A percentile compares a stretch with the other conserved stretches of the same genome.
Evolutionary conservation across 2,797 vertebrate species (phyloP).

Genomic region (Gorsachius magnificus): DNA sequence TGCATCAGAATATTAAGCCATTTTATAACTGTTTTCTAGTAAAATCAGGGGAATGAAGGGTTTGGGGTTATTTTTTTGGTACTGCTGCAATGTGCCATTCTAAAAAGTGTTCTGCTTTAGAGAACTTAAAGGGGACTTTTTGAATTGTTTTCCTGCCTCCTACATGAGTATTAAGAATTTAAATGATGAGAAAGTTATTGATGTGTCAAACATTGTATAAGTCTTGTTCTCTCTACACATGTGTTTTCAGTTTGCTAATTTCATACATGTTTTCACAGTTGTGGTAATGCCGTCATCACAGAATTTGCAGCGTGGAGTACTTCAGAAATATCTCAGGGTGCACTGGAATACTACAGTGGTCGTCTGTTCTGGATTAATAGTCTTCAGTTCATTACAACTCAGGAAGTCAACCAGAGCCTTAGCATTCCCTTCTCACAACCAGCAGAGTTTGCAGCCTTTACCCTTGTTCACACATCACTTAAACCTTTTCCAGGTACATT

Average conservation of each 20-base stretch:
- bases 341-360: constrained; percentile 75
- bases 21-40: background rate
- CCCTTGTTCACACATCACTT: constrained; percentile 71
- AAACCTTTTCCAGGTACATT: constrained; percentile 79
- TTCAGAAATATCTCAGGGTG: constrained; percentile 70
- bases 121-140: background rate
- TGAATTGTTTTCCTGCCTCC: background rate
- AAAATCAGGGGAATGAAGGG: background rate
- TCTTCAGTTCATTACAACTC: constrained; percentile 71
- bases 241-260: background rate
- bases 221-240: background rate
- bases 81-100: background rate
- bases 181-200: background rate
- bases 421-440: constrained; percentile 73
- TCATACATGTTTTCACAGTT: constrained; percentile 36
- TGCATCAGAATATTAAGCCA: background rate
- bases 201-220: background rate
- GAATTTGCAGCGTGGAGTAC: constrained; percentile 74
- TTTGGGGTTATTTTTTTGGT: background rate
- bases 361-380: constrained; percentile 78
- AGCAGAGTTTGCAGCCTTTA: constrained; percentile 71
- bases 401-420: constrained; percentile 74
- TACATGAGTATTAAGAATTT: background rate
- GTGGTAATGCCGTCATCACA: background rate
- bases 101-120: background rate